phyloP scores from a whole-genome alignment of 2,888 invertebrate genomes.

The Folsomia candida region DNA sequence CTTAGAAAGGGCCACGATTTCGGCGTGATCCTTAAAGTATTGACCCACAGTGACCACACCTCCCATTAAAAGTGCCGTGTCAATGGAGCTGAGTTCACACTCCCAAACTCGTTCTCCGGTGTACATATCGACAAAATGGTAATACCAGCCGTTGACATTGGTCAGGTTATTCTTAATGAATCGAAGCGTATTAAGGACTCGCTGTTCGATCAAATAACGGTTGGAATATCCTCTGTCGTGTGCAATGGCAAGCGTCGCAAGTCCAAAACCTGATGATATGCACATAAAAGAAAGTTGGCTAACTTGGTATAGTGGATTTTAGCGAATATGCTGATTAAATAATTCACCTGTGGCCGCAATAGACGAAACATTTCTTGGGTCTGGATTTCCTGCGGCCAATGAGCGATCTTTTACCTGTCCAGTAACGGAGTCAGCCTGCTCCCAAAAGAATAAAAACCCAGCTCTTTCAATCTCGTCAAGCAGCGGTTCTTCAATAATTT shows the following conservation, averaged over 20 bases:
- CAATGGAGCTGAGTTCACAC: conserved; percentile 46
- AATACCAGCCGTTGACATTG: conserved; percentile 44
- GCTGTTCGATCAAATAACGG: conserved; percentile 28
- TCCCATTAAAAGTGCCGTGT: conserved; percentile 43
- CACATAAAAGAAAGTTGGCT: too few species aligned
- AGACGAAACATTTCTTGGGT: conserved; percentile 36
- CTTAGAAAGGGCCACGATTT: conserved; percentile 34
- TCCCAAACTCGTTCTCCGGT: conserved; percentile 45
- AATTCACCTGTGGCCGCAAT: conserved; percentile 38
- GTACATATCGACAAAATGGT: conserved; percentile 45
- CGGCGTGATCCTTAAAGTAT: conserved; percentile 38
- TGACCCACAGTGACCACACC: conserved; percentile 47
- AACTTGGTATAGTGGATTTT: too few species aligned
- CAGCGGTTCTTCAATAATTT: conserved; percentile 33
- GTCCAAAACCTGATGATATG: conserved; percentile 39
- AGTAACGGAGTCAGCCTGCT: conserved; percentile 39
- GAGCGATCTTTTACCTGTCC: conserved; percentile 47
- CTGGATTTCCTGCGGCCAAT: conserved; percentile 35
- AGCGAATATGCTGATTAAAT: neutral
- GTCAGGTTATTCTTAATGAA: conserved; percentile 37
- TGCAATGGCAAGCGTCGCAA: conserved; percentile 41
- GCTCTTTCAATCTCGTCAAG: conserved; percentile 42
- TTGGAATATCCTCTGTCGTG: conserved; percentile 35
- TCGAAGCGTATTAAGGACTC: conserved; percentile 37
- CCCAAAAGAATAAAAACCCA: conserved; percentile 46